Base-by-base conservation (phyloP, 2,113 vertebrate genomes). In the Stegastes partitus region DNA sequence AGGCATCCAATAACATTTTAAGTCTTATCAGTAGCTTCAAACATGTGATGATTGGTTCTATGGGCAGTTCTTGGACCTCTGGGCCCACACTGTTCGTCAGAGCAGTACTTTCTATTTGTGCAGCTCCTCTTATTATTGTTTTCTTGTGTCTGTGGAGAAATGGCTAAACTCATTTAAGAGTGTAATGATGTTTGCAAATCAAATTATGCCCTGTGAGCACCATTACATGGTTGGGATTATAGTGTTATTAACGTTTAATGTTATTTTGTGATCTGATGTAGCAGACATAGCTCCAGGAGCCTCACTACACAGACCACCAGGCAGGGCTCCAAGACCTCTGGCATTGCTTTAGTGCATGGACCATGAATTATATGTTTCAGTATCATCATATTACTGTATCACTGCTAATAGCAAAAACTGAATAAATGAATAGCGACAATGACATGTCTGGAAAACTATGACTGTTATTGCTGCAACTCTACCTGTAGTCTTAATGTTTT, bases 181-280 rank as follows among this genome's bases (percentile, higher is more conserved):
- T 47, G 45, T 47, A 74, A 67, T 53, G 49, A 34, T 37, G 64
- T 26, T 51, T 67, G n/a, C 14, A 28, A 67, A 67, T 53, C 37
- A 47, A 66, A 47, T 51, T 53, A 28, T 53, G 28, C 26, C 28
- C 9, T 23, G 9, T 53, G 47, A 67, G 64, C 26, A 37, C 31
- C 44, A 65, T 49, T 28, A 28, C 25, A 25, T 39, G 15, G 26
- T 25, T 50, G 49, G 2, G 10, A 39, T 37, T 10, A 53, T 11
- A 53, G 28, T 53, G 37, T 51, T 53, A 23, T 51, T 65, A 26
- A 44, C 3, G 15, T 69, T 56, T 68, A 55, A 57, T 69, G 39
- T 23, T 21, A 34, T 22, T 37, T 67, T 31, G 14, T 34, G 25
- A 50, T 34, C 26, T 28, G 26, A 28, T 22, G 21, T 4, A 3